phyloP scores from a whole-genome alignment of 2,888 invertebrate species.

The Phanerotoma sp. region DNA sequence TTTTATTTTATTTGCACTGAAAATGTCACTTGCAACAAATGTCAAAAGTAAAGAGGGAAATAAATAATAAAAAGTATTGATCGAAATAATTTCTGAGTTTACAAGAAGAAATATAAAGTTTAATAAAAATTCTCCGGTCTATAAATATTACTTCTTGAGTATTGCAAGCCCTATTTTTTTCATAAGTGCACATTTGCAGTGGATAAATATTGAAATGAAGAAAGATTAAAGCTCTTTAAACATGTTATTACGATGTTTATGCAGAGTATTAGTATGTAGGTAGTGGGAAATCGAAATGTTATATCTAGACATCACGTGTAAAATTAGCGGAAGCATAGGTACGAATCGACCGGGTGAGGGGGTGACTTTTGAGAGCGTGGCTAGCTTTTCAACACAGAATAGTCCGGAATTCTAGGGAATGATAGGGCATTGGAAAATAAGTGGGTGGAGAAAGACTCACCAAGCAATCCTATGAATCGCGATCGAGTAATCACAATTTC shows the following conservation, averaged over 20 bases:
- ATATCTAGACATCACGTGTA: conserved; percentile 36
- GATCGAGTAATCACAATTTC: conserved; percentile 15
- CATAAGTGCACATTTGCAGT: too few species aligned
- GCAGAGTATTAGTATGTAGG: neutral
- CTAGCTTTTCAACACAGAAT: too few species aligned
- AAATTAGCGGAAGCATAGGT: conserved; percentile 32
- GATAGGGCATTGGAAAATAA: conserved; percentile 17
- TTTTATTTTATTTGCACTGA: too few species aligned
- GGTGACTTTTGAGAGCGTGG: conserved; percentile 5
- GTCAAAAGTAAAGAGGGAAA: too few species aligned
- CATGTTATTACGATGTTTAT: conserved; percentile 2
- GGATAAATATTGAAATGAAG: neutral
- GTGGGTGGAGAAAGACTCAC: conserved; percentile 3
- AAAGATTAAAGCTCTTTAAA: neutral
- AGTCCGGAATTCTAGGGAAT: too few species aligned
- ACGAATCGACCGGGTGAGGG: conserved; percentile 24
- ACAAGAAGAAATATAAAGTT: neutral
- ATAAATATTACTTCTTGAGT: too few species aligned
- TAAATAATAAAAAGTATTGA: too few species aligned
- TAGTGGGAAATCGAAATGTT: neutral
- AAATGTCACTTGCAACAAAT: too few species aligned
- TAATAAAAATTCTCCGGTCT: neutral
- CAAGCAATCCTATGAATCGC: conserved; percentile 19
- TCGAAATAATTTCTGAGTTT: too few species aligned
- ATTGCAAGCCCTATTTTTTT: too few species aligned